Base-by-base conservation (phyloP, 2,888 invertebrate genomes). In the Epirrita christyi region DNA sequence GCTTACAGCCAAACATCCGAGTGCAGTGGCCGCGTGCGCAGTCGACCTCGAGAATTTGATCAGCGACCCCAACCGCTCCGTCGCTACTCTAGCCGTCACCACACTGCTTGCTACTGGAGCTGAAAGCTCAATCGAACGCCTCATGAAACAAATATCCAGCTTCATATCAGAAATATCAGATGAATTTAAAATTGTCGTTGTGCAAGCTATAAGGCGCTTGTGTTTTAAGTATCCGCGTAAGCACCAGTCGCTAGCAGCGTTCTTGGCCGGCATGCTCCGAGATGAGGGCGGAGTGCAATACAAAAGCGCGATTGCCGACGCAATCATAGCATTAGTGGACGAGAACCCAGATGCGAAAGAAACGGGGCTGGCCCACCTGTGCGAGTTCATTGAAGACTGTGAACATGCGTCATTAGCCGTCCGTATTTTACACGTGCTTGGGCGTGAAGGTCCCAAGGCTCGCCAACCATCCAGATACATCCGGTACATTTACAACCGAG, bases 331-430 rank as follows among this genome's bases (percentile, higher is more conserved):
- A 0, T 96, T 99, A 48, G 98, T 99, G 63, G 99, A 99, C 85
- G 99, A 99, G 79, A 99, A 99, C 83, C 97, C 97, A 0, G 99
- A 99, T 65, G 98, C 99, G 0, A 99, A 99, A 81, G 99, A 99
- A 87, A 96, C 97, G 0, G 99, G 97, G 0, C 87, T 99, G 11
- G 98, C 98, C 0, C 99, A 99, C 88, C 93, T 99, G 6, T 99
- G 99, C 76, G 99, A 99, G 85, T 99, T 99, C 77, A 99, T 99
- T 71, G 99, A 99, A 81, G 99, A 99, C 86, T 99, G 99, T 80
- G 99, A 99, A 76, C 99, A 99, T 82, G 97, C 97, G 0, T 97
- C 97, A 47, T 93, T 99, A 67, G 99, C 99, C 5, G 99, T 99
- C 0, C 94, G 98, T 38, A 99, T 99, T 71, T 93, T 99, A 41